Base-by-base conservation (phyloP, 2,888 invertebrate species). In the Ectemnius continuus region DNA sequence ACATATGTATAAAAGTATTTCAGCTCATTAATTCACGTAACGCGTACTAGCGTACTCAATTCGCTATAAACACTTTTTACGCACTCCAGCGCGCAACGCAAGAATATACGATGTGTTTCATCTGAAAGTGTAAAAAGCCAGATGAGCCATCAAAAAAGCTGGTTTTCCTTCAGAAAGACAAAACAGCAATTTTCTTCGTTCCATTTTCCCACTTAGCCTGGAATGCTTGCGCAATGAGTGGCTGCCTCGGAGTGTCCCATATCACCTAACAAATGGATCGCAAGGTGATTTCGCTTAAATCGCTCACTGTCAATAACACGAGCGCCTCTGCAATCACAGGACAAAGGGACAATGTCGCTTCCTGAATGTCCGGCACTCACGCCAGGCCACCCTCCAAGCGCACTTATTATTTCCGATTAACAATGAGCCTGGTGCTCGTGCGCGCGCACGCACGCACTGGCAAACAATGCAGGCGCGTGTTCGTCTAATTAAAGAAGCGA, bases 281-380 rank as follows among this genome's bases (percentile, higher is more conserved):
- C 56, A 57, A 65, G 20, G 20, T 45, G 64, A 20, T 65, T 36
- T 57, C 57, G 20, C 45, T 23, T 46, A 18, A 46, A 47, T 66
- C 14, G 48, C 14, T 16, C 36, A 18, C 23, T 69, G 36, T 63
- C 63, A 36, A 59, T 63, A 59, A 59, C 59, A 48, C 47, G 45
- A 16, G 48, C 18, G 23, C 47, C 2, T 16, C 47, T 20, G 23
- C 18, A 48, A 47, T 45, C 6, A 14, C 46, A 14, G 11, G 36
- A 28, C 16, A 56, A 65, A 56, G 59, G 36, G 46, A 23, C 46
- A 63, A 57, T 57, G 57, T 47, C 61, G 26, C 67, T 71, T 75
- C 46, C 61, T 20, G 23, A 46, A n/a, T 52, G 48, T 46, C 26
- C 8, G 16, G 14, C 36, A 16, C 52, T 52, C 52, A 11, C 52